Evolutionary conservation across 2,888 invertebrate genomes (phyloP).

Genomic region (Patella depressa): DNA sequence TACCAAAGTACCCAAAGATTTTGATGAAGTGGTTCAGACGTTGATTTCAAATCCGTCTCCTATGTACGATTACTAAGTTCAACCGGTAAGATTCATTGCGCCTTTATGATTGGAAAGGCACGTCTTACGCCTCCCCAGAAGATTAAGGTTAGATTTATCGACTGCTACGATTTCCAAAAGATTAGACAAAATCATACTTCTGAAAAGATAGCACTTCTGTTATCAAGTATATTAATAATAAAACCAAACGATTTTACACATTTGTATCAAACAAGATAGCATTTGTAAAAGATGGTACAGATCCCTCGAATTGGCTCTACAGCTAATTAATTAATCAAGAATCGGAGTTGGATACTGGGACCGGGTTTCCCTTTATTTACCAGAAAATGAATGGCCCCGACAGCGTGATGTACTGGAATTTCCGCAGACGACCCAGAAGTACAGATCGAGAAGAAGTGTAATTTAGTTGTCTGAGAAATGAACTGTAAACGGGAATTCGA

Average conservation of each 20-base stretch:
- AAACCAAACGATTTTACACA: constrained; percentile 11
- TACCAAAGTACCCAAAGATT: background rate
- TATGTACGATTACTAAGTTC: background rate
- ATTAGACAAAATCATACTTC: constrained; percentile 13
- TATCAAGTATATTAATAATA: constrained; percentile 18
- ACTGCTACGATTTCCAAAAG: constrained; percentile 11
- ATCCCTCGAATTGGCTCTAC: background rate
- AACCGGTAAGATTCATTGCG: constrained; percentile 9
- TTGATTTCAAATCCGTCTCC: constrained; percentile 1
- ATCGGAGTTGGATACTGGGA: constrained; percentile 4
- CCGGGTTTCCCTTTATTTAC: constrained; percentile 3
- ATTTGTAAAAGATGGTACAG: constrained; percentile 5
- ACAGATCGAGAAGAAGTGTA: background rate
- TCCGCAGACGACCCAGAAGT: background rate
- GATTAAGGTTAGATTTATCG: constrained; percentile 14
- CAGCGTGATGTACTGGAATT: background rate
- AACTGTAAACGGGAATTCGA: background rate
- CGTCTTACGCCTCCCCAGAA: constrained; percentile 8
- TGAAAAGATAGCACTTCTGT: constrained; percentile 25
- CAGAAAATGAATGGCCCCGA: constrained; percentile 11
- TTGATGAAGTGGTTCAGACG: background rate
- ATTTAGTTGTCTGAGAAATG: background rate
- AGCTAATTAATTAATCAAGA: background rate
- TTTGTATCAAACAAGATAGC: constrained; percentile 9
- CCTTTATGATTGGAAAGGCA: constrained; percentile 26